Percentiles rank a stretch among this genome's conserved stretches.
Evolutionary conservation across 2,797 vertebrate genomes (phyloP).

Genomic region (Cephalopachus bancanus): DNA sequence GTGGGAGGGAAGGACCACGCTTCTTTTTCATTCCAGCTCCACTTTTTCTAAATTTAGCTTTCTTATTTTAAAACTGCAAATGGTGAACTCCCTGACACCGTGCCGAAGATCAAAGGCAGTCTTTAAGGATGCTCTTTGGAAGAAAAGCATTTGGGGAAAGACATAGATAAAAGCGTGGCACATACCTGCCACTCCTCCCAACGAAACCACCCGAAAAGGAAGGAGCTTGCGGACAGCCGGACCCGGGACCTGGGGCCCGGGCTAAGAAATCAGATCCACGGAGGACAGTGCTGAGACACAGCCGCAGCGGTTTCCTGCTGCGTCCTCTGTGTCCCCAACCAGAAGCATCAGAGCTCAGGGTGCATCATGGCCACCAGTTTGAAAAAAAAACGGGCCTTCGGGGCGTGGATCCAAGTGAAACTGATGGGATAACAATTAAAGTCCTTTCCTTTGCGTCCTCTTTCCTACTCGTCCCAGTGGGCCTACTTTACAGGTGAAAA

Average conservation of each 20-base stretch:
- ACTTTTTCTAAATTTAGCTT: conserved; percentile 47
- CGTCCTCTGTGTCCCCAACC: not conserved
- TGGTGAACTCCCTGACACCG: conserved; percentile 64
- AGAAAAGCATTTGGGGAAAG: not conserved
- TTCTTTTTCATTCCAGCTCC: not conserved
- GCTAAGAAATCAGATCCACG: too few species aligned
- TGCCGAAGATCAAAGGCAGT: not conserved
- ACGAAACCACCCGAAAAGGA: not conserved
- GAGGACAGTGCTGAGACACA: not conserved
- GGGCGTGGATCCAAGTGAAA: not conserved
- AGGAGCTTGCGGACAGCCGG: not conserved
- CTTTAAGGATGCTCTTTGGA: not conserved
- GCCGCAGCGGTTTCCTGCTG: not conserved
- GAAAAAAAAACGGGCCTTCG: not conserved
- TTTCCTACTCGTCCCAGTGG: not conserved
- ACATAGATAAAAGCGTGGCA: rapidly evolving
- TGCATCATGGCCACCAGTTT: not conserved
- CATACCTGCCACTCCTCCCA: not conserved
- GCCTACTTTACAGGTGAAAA: not conserved
- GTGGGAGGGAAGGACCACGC: not conserved
- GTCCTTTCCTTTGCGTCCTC: not conserved
- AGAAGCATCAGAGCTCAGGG: not conserved
- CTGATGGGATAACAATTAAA: not conserved
- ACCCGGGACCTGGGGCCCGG: too few species aligned
- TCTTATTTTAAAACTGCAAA: conserved; percentile 64